These are phyloP conservation scores for Geophilus truncorum DNA, from an alignment of 2,888 invertebrate genomes.

Conservation along the genomic window DNA sequence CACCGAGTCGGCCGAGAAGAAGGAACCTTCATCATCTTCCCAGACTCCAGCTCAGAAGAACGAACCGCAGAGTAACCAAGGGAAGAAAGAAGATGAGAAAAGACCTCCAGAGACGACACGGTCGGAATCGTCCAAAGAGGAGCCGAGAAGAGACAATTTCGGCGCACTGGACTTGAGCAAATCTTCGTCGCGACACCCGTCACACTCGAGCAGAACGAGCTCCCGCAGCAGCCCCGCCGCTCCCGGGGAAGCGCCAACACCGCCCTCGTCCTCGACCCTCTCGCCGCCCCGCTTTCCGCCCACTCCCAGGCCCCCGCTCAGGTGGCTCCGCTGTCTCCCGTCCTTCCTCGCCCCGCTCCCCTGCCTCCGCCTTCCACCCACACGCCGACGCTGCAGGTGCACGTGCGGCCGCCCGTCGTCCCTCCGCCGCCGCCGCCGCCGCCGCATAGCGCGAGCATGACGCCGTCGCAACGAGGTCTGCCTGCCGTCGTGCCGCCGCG, in stretches of 20 bases:
- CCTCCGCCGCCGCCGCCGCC: background rate
- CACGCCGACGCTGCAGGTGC: conserved; percentile 22
- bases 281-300: conserved; percentile 8
- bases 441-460: background rate
- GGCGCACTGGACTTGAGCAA: conserved; percentile 30
- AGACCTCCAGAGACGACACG: background rate
- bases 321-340: background rate
- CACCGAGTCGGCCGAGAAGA: background rate
- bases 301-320: background rate
- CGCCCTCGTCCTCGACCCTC: background rate
- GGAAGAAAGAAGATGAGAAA: background rate
- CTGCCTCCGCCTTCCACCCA: background rate
- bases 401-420: background rate
- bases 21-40: background rate
- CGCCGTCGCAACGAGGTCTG: background rate
- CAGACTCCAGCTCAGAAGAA: background rate
- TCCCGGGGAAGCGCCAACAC: background rate
- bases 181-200: conserved; percentile 1
- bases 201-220: conserved; percentile 31
- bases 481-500: background rate
- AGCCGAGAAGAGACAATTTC: conserved; percentile 29
- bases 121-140: background rate
- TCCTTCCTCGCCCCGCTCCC: background rate
- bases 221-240: conserved; percentile 30
- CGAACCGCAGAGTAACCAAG: background rate